phyloP scores from a whole-genome alignment of 1,140 invertebrate genomes.

The Onthophagus taurus region DNA sequence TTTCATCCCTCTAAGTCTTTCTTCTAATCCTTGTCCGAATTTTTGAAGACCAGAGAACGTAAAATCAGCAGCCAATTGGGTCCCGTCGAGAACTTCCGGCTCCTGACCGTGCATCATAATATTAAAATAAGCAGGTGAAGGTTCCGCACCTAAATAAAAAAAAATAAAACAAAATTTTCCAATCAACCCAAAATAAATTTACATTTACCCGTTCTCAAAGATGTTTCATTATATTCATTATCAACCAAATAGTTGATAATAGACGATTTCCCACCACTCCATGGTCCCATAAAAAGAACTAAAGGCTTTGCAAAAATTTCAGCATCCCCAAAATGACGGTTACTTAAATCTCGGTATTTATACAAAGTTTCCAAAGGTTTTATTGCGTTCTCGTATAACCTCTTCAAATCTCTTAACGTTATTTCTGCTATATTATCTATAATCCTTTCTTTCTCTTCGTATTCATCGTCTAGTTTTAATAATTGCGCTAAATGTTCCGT shows the following conservation, averaged over 20 bases:
- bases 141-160: constrained; percentile 70
- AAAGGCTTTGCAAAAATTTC: constrained; percentile 93
- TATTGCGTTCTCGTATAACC: constrained; percentile 77
- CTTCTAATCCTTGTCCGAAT: constrained; percentile 87
- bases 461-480: constrained; percentile 67
- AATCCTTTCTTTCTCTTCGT: constrained; percentile 58
- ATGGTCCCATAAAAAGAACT: constrained; percentile 88
- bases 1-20: constrained; percentile 73
- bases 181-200: no score
- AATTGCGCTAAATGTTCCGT: constrained; percentile 73
- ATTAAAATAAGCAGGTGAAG: constrained; percentile 88
- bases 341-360: constrained; percentile 87
- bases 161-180: not conserved
- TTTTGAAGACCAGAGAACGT: constrained; percentile 89
- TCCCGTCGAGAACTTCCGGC: constrained; percentile 78
- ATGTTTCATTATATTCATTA: constrained; percentile 71
- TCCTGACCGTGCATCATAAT: constrained; percentile 82
- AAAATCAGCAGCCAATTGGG: constrained; percentile 85
- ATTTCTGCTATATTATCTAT: constrained; percentile 64
- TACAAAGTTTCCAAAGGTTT: constrained; percentile 83
- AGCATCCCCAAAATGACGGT: constrained; percentile 84
- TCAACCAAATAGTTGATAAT: constrained; percentile 89
- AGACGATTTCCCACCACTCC: constrained; percentile 91
- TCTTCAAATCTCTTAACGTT: constrained; percentile 77
- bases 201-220: constrained; percentile 71